These are phyloP conservation scores for Arctia plantaginis DNA, from an alignment of 2,888 invertebrate species.

Conservation along the genomic window DNA sequence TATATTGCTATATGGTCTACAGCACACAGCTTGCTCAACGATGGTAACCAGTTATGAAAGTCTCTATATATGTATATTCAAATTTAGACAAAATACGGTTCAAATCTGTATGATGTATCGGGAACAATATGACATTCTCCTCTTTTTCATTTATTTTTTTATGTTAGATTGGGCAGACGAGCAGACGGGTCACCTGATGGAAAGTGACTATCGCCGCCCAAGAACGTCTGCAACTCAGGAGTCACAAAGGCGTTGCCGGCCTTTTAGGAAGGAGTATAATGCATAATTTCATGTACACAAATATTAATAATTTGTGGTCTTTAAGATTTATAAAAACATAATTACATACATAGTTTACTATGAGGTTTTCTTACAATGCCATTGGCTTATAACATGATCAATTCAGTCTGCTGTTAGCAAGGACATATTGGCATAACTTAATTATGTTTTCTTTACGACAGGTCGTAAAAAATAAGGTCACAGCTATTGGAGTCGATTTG, in stretches of 20 bases:
- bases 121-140: background rate
- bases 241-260: no score
- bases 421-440: conserved; percentile 42
- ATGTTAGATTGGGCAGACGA: no score
- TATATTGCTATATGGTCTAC: conserved; percentile 9
- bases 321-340: background rate
- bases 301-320: no score
- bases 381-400: background rate
- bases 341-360: background rate
- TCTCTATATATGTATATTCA: background rate
- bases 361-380: background rate
- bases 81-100: background rate
- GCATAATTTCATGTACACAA: no score
- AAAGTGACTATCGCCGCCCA: no score
- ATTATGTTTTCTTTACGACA: conserved; percentile 45
- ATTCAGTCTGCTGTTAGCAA: conserved; percentile 21
- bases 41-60: background rate
- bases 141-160: background rate
- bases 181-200: no score
- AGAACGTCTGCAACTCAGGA: no score
- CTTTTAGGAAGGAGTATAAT: no score
- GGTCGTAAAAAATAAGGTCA: conserved; percentile 45
- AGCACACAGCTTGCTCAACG: background rate
- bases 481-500: conserved; percentile 27
- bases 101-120: background rate